phyloP scores from a whole-genome alignment of 2,888 invertebrate species.

The Tiliacea citrago region DNA sequence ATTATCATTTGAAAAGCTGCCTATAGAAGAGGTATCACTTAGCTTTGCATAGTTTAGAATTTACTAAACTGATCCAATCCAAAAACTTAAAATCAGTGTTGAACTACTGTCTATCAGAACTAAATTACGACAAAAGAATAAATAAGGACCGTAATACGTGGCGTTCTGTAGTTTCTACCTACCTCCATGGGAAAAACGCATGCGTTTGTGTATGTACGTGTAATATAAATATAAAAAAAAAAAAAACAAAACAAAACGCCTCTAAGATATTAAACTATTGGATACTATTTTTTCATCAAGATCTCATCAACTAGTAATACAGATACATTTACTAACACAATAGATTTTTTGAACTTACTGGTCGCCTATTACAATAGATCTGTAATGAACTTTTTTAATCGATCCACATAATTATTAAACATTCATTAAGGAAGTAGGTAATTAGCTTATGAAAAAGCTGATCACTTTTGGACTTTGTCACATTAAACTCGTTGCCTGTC shows the following conservation, averaged over 20 bases:
- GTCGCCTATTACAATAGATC: neutral
- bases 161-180: neutral
- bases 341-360: slow-evolving; percentile 1
- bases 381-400: slow-evolving; percentile 22
- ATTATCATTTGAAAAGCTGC: neutral
- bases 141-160: neutral
- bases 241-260: neutral
- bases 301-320: slow-evolving; percentile 6
- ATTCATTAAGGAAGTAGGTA: neutral
- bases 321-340: neutral
- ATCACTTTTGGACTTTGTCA: neutral
- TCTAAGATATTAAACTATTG: neutral
- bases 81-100: neutral
- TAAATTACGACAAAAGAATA: too few relatives aligned
- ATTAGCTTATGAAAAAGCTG: neutral
- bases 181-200: neutral
- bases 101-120: too few relatives aligned
- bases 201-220: too few relatives aligned
- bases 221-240: neutral
- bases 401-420: neutral
- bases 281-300: neutral
- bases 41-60: neutral
- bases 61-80: neutral
- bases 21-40: neutral
- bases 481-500: neutral